These are phyloP conservation scores for Phenacoccus solenopsis DNA, from an alignment of 1,140 invertebrate species.

Conservation along the genomic window DNA sequence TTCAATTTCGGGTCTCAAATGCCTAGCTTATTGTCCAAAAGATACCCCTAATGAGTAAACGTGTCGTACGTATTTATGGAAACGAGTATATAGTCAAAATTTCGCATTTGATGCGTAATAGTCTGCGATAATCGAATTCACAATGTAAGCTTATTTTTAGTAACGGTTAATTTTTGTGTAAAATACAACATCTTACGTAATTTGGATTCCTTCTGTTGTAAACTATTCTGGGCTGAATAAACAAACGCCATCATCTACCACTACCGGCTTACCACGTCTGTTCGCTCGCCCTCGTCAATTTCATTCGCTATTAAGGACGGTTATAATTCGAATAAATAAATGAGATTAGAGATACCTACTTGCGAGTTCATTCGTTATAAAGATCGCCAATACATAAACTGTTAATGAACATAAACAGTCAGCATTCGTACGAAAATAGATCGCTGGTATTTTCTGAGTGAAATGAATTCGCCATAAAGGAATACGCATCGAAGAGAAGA, in stretches of 20 bases:
- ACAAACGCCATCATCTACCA: neutral
- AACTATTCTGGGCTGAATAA: neutral
- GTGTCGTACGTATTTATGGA: too few relatives aligned
- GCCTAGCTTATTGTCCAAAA: neutral
- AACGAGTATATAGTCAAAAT: too few relatives aligned
- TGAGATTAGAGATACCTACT: neutral
- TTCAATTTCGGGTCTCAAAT: neutral
- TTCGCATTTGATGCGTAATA: too few relatives aligned
- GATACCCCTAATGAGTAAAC: neutral
- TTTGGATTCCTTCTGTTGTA: neutral
- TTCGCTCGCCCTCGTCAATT: too few relatives aligned
- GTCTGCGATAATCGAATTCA: too few relatives aligned
- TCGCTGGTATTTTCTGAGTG: too few relatives aligned
- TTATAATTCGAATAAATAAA: neutral
- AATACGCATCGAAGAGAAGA: too few relatives aligned
- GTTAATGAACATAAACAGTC: neutral
- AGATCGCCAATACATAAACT: neutral
- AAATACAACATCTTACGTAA: neutral
- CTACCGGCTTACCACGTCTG: neutral
- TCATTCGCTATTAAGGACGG: neutral
- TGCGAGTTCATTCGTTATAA: neutral
- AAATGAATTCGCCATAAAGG: too few relatives aligned
- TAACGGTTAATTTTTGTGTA: neutral
- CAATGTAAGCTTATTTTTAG: neutral
- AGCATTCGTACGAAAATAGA: neutral